Percentiles rank a stretch among this genome's conserved stretches.
These are phyloP conservation scores for Rhaphigaster nebulosa DNA, from an alignment of 2,888 invertebrate species.

Conservation along the genomic window DNA sequence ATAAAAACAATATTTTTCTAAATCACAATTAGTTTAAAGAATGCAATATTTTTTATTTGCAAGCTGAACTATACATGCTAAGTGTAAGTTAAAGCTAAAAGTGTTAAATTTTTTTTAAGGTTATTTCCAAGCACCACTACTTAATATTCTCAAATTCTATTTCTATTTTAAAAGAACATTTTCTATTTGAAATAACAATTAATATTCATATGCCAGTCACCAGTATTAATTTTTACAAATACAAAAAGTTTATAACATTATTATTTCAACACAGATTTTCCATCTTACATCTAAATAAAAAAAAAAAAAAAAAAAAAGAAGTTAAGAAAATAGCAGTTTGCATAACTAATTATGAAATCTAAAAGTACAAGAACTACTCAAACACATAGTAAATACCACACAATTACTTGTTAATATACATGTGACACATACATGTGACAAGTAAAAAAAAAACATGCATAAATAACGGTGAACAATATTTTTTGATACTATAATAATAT, in stretches of 20 bases:
- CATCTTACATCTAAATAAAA: not conserved
- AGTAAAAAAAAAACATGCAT: not conserved
- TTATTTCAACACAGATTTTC: not conserved
- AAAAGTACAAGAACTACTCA: not conserved
- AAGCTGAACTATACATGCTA: not conserved
- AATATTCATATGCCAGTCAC: not conserved
- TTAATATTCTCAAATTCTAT: not conserved
- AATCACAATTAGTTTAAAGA: not conserved
- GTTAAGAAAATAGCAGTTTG: not conserved
- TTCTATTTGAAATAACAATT: not conserved
- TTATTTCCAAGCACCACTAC: not conserved
- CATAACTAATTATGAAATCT: not conserved
- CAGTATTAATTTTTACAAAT: not conserved
- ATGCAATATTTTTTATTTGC: not conserved
- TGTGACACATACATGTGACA: not conserved
- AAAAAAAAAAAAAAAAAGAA: not conserved
- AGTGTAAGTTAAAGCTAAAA: slow-evolving; percentile 1
- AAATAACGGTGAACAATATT: not conserved
- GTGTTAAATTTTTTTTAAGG: not conserved
- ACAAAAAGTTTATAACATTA: not conserved
- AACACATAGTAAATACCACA: not conserved
- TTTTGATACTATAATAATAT: not conserved
- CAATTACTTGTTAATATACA: not conserved
- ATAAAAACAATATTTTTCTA: not conserved
- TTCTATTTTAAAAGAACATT: not conserved